Base-by-base conservation (phyloP, 1,140 invertebrate genomes). In the Orchestia grillus region DNA sequence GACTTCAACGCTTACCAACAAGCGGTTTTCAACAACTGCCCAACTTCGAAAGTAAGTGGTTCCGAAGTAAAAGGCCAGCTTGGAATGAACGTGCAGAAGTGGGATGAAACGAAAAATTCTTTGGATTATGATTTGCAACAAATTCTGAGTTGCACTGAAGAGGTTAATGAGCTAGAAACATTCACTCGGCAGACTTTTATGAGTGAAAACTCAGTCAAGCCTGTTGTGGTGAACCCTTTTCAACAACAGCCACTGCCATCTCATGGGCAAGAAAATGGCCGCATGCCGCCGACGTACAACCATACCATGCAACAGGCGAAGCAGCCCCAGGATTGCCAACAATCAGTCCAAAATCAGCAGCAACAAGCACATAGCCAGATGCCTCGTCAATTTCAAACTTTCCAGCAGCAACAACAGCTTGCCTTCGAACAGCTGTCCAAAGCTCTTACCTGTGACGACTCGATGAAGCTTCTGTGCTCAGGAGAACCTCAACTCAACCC, bases 231-330 rank as follows among this genome's bases (percentile, higher is more conserved):
- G 88, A 90, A 11, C 36, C 88, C 42, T 41, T 41, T 90, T 90
- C 92, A 94, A n/a, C 92, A 94, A 44, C 92, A 44, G 11, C 62
- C 3, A 3, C 62, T 77, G 62, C 47, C 6, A 53, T 53, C 47
- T 19, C 47, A 53, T 53, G 6, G 19, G 47, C 62, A 77, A 36
- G 15, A 77, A 77, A 42, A 42, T 90, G 15, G 0, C 3, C 88
- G 43, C n/a, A 94, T 94, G 92, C 92, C 92, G 11, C 92, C 92
- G 11, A 15, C 92, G 19, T 94, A 94, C 44, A 94, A 44, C 44
- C 92, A 94, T n/a, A 45, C 92, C 3, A 45, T 94, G 92, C 43
- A 44, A 44, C 92, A 94, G 44, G 44, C 45, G 36, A 94, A 94
- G 92, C n/a, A 42, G n/a, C 15, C 8, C 36, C 43, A 47, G 44